Evolutionary conservation across 2,113 vertebrate genomes (phyloP).

Genomic region (Anthoscopus minutus): DNA sequence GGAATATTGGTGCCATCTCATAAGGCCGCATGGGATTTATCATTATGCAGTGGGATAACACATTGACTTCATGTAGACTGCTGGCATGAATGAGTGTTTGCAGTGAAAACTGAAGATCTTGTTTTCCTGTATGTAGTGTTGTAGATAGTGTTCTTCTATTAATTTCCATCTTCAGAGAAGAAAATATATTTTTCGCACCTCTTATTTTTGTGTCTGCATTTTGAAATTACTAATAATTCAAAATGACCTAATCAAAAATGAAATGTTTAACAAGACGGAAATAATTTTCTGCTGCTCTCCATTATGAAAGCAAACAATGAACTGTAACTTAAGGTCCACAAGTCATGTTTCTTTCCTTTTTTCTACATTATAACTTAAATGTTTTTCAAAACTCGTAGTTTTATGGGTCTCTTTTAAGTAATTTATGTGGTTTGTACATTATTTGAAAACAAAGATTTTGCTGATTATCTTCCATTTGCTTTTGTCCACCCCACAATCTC

Average conservation of each 20-base stretch:
- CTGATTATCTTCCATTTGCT: constrained; percentile 51
- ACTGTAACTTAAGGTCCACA: neutral
- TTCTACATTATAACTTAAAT: neutral
- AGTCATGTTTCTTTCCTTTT: neutral
- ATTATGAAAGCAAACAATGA: neutral
- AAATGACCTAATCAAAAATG: constrained; percentile 15
- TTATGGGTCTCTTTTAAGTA: constrained; percentile 1
- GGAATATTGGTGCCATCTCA: neutral
- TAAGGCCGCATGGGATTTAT: neutral
- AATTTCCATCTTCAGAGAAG: neutral
- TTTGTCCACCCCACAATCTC: constrained; percentile 37
- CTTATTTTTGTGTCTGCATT: neutral
- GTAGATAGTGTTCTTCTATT: neutral
- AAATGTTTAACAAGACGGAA: neutral
- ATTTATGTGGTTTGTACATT: constrained; percentile 46
- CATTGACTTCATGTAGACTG: neutral
- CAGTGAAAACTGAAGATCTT: neutral
- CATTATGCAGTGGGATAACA: neutral
- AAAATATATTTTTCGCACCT: neutral
- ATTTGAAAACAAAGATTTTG: constrained; percentile 60
- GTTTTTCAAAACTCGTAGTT: neutral
- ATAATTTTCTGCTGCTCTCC: neutral
- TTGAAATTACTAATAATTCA: constrained; percentile 30
- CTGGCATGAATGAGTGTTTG: neutral
- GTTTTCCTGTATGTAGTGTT: neutral